Base-by-base conservation (phyloP, 2,797 vertebrate species). In the Sebastes hubbsi region DNA sequence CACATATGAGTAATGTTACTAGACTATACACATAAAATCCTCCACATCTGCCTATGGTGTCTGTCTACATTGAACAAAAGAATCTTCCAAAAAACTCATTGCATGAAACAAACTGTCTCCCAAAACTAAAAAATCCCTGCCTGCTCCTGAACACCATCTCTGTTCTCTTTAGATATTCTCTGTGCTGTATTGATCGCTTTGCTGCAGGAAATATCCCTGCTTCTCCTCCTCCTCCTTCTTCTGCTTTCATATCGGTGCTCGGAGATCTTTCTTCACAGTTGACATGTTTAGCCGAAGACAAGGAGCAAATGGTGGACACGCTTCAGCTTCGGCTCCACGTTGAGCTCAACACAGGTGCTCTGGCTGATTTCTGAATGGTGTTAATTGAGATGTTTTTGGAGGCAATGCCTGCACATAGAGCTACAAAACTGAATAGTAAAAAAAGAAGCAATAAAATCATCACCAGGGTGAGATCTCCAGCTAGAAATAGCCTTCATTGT, bases 151-250 rank as follows among this genome's bases (percentile, higher is more conserved):
- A 74, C 65, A 56, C 24, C 55, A 25, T 85, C 70, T 80, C 54
- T 72, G 72, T 75, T 87, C 68, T 87, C 58, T 29, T 81, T 65
- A 72, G 25, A 74, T 73, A 79, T 83, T 87, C 74, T 82, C 73
- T 62, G 49, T 32, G 77, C 72, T 12, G 13, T 88, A 90, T 93
- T 69, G 91, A 92, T 88, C 3, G 61, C 46, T 49, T 32, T 32
- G 1, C 82, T 69, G 79, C 75, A 66, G 82, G 80, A 83, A 78
- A 77, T 75, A 72, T 79, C 70, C 27, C 30, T 30, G 24, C 78
- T 72, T 81, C 72, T 83, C 24, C 25, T 80, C 52, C 58, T 66
- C 20, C 22, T 78, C 52, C 58, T 66, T 13, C 14, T 49, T 49
- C 18, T 71, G 58, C 63, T 27, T 78, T 81, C 78, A 67, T 66